Conservation (phyloP, 2,888 invertebrate genomes). For the Drosophila colorata region DNA sequence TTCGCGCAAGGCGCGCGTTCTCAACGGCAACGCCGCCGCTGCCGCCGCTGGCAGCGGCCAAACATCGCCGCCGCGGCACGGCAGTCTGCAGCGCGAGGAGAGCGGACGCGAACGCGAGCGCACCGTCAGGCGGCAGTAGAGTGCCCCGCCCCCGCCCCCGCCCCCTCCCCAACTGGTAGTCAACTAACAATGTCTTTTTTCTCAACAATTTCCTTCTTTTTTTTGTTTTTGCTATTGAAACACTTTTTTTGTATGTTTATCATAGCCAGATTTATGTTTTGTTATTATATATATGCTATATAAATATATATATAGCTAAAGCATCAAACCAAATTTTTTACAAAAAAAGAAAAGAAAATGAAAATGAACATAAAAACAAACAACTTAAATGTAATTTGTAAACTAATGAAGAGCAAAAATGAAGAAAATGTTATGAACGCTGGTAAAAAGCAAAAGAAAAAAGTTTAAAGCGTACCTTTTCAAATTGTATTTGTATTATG, state of each 20-base stretch:
- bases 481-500: constrained; percentile 40
- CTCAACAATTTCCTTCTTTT: constrained; percentile 45
- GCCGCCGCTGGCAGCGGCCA: constrained; percentile 71
- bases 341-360: constrained; percentile 19
- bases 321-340: constrained; percentile 82
- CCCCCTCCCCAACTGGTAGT: too few species aligned
- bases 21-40: constrained; percentile 62
- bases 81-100: constrained; percentile 88
- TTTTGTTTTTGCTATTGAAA: constrained; percentile 21
- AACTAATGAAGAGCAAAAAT: constrained; percentile 28
- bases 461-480: constrained; percentile 54
- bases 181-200: constrained; percentile 1
- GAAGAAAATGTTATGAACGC: constrained; percentile 11
- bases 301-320: constrained; percentile 47
- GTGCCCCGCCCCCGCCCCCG: too few species aligned
- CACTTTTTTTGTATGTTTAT: not conserved
- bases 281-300: constrained; percentile 52
- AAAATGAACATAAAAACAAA: not conserved
- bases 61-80: constrained; percentile 88
- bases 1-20: constrained; percentile 89
- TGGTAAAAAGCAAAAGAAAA: not conserved
- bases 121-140: constrained; percentile 85
- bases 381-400: constrained; percentile 55
- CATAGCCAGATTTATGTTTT: constrained; percentile 29
- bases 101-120: constrained; percentile 87